Evolutionary conservation across 2,797 vertebrate genomes (phyloP).

Genomic region (Pseudomugil tenellus): DNA sequence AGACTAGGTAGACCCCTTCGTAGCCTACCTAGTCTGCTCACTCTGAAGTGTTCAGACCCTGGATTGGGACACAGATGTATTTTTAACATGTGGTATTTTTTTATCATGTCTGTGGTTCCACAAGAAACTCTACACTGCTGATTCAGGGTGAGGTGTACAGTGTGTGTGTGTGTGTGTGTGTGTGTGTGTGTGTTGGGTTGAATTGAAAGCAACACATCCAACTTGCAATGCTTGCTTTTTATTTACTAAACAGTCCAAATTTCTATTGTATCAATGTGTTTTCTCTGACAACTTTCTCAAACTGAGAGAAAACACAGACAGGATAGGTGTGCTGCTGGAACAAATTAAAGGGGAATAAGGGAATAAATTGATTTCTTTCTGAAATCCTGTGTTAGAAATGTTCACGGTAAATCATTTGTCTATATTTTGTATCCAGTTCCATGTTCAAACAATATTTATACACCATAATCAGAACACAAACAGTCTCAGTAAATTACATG

Average conservation of each 20-base stretch:
- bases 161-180: too few relatives aligned
- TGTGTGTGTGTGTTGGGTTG: too few relatives aligned
- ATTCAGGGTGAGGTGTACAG: too few relatives aligned
- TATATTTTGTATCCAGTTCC: background rate
- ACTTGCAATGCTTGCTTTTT: background rate
- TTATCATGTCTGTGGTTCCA: background rate
- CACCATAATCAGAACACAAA: background rate
- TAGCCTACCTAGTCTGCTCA: too few relatives aligned
- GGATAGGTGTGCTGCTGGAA: background rate
- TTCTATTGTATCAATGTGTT: constrained; percentile 22
- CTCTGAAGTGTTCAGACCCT: too few relatives aligned
- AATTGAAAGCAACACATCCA: background rate
- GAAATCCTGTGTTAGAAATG: background rate
- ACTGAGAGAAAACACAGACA: constrained; percentile 2
- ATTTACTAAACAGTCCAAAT: constrained; percentile 15
- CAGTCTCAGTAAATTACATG: background rate
- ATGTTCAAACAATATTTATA: background rate
- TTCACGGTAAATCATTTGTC: background rate
- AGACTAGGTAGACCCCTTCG: too few relatives aligned
- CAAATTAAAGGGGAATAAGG: background rate
- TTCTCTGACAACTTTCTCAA: constrained; percentile 19
- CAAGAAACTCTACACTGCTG: too few relatives aligned
- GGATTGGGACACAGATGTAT: too few relatives aligned
- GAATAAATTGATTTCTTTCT: background rate
- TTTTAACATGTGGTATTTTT: too few relatives aligned